Percentiles rank a stretch among this genome's conserved stretches.
These are phyloP conservation scores for Montipora capitata DNA, from an alignment of 92 coral and sea anemone species.

Conservation along the genomic window DNA sequence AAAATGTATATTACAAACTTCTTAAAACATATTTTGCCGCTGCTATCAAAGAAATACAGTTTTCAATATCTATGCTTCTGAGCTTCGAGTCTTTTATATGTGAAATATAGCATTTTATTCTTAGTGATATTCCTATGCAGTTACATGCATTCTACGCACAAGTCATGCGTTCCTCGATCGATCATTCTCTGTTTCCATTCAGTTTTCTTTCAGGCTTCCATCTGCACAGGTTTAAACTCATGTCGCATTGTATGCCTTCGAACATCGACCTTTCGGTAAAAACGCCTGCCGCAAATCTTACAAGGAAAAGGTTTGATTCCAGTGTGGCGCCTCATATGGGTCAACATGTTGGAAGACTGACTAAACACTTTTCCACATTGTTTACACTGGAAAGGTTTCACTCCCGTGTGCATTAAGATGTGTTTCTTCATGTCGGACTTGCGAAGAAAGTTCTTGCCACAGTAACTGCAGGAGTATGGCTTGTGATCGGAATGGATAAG, in stretches of 20 bases:
- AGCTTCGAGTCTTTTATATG: background rate
- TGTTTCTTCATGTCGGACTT: conserved; percentile 96
- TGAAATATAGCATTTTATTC: too few species aligned
- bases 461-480: conserved; percentile 86
- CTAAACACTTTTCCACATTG: conserved; percentile 95
- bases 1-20: background rate
- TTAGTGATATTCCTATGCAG: too few species aligned
- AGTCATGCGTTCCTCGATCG: background rate
- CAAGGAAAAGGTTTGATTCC: conserved; percentile 93
- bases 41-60: background rate
- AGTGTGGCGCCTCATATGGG: conserved; percentile 91
- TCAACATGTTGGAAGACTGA: conserved; percentile 92
- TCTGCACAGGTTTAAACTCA: conserved; percentile 74
- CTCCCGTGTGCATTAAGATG: conserved; percentile 93
- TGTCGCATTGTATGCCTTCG: conserved; percentile 90
- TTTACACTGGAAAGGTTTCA: conserved; percentile 92
- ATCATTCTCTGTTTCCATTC: background rate
- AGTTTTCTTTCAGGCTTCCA: conserved; percentile 20
- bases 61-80: background rate
- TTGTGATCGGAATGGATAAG: conserved; percentile 93
- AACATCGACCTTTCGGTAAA: conserved; percentile 92
- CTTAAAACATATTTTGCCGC: background rate
- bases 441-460: conserved; percentile 90
- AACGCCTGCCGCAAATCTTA: conserved; percentile 86
- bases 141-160: background rate